These are phyloP conservation scores for Plecturocebus donacophilus DNA, from an alignment of 2,113 vertebrate genomes.

Conservation along the genomic window DNA sequence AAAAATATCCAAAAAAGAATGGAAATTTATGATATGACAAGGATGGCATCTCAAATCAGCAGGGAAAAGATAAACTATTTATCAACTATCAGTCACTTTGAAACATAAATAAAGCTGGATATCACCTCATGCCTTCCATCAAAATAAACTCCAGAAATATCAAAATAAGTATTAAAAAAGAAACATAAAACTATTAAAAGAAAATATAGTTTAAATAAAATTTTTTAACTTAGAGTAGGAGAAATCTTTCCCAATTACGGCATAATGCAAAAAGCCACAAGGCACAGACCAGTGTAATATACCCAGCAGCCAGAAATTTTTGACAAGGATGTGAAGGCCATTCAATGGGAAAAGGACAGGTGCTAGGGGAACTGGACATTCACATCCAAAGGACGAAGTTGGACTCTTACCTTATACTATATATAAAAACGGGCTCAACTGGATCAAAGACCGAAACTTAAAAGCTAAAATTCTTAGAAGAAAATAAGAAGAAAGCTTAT, in stretches of 20 bases:
- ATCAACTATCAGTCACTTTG: not conserved
- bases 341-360: not conserved
- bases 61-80: not conserved
- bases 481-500: not conserved
- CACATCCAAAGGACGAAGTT: not conserved
- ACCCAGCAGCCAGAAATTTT: not conserved
- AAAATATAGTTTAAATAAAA: not conserved
- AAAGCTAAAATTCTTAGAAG: not conserved
- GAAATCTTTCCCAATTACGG: not conserved
- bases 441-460: not conserved
- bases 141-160: not conserved
- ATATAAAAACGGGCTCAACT: not conserved
- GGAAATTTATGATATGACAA: not conserved
- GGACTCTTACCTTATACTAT: not conserved
- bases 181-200: not conserved
- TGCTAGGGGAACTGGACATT: not conserved
- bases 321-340: not conserved
- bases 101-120: not conserved
- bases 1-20: not conserved
- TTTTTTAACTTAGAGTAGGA: not conserved
- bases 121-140: not conserved
- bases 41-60: not conserved
- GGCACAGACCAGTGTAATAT: not conserved
- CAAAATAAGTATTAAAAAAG: not conserved
- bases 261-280: not conserved